These are phyloP conservation scores for Minunthozetes semirufus DNA, from an alignment of 2,888 invertebrate species.

Conservation along the genomic window DNA sequence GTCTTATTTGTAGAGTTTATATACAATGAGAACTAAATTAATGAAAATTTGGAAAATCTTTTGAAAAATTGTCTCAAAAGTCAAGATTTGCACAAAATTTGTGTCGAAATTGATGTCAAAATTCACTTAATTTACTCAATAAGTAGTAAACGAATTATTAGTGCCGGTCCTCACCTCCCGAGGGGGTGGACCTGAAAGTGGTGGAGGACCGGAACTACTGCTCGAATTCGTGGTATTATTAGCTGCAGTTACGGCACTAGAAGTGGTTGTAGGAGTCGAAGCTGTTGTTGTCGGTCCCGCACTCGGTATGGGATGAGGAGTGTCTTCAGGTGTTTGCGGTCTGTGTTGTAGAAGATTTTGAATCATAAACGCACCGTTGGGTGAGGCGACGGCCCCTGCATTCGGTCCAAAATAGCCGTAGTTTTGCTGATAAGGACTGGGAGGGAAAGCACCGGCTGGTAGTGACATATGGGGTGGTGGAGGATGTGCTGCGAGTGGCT, in stretches of 20 bases:
- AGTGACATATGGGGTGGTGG: neutral
- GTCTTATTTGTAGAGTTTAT: too few species aligned
- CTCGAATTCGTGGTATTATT: neutral
- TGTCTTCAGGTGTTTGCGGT: neutral
- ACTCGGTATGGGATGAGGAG: neutral
- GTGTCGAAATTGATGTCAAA: too few species aligned
- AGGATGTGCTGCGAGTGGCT: neutral
- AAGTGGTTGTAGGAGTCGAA: neutral
- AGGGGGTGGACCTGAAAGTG: neutral
- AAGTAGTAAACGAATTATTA: neutral
- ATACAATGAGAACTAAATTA: too few species aligned
- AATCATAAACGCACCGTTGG: slow-evolving; percentile 43
- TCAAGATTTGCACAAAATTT: too few species aligned
- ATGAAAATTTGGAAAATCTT: too few species aligned
- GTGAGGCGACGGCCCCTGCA: slow-evolving; percentile 31
- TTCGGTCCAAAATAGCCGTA: slow-evolving; percentile 18
- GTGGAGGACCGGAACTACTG: neutral
- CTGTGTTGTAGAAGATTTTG: slow-evolving; percentile 39
- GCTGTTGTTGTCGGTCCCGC: neutral
- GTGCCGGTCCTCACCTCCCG: neutral
- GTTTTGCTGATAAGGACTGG: neutral
- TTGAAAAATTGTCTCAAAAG: too few species aligned
- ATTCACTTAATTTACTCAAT: neutral
- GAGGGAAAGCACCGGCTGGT: neutral
- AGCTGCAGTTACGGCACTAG: neutral